These are phyloP conservation scores for Leptoclinus maculatus DNA, from an alignment of 2,797 vertebrate species.

Conservation along the genomic window DNA sequence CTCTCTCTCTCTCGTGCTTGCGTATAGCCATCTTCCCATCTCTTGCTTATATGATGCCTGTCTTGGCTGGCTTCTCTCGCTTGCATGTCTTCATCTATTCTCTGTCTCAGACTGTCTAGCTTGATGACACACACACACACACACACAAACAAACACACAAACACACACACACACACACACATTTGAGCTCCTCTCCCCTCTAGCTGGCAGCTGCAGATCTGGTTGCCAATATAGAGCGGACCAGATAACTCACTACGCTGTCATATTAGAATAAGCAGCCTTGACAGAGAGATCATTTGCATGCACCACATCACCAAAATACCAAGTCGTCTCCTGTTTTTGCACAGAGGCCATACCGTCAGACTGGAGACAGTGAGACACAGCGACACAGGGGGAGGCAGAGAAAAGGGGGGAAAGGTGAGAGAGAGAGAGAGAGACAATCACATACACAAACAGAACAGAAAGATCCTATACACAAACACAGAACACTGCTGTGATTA, in stretches of 20 bases:
- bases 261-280: conserved; percentile 86
- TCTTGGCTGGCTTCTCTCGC: conserved; percentile 72
- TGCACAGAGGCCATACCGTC: conserved; percentile 68
- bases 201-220: conserved; percentile 80
- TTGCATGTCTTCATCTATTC: conserved; percentile 82
- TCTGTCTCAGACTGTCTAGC: conserved; percentile 77
- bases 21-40: conserved; percentile 63
- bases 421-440: conserved; percentile 14
- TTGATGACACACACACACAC: conserved; percentile 57
- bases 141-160: conserved; percentile 31
- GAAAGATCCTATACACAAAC: conserved; percentile 41
- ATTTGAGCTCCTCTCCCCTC: conserved; percentile 65
- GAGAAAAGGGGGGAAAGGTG: conserved; percentile 39
- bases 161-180: conserved; percentile 41
- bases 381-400: conserved; percentile 49
- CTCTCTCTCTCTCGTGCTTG: conserved; percentile 43
- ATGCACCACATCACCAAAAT: conserved; percentile 81
- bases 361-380: conserved; percentile 66
- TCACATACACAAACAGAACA: conserved; percentile 28
- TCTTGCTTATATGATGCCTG: conserved; percentile 75
- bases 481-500: conserved; percentile 62
- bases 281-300: conserved; percentile 86
- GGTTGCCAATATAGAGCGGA: conserved; percentile 81
- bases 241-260: conserved; percentile 83
- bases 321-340: conserved; percentile 78